These are phyloP conservation scores for Tortrix viridana DNA, from an alignment of 2,888 invertebrate species.

Conservation along the genomic window DNA sequence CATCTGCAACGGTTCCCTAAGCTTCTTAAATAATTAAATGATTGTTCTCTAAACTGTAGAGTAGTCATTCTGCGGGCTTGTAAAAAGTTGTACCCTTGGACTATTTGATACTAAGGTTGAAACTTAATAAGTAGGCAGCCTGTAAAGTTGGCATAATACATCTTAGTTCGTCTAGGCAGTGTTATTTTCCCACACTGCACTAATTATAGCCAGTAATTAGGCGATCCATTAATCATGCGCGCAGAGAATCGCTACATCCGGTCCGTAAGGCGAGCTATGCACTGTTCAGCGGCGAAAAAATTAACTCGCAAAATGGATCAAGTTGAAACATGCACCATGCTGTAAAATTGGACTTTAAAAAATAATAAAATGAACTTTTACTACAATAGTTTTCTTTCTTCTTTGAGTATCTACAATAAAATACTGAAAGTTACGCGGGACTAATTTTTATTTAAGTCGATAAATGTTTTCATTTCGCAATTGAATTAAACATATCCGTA, in stretches of 20 bases:
- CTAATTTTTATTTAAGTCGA: too few relatives aligned
- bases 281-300: conserved; percentile 7
- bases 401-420: too few relatives aligned
- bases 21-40: too few relatives aligned
- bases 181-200: conserved; percentile 44
- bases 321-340: not conserved
- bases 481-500: too few relatives aligned
- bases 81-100: not conserved
- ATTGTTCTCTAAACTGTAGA: too few relatives aligned
- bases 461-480: too few relatives aligned
- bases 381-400: too few relatives aligned
- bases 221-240: conserved; percentile 46
- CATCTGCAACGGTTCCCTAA: too few relatives aligned
- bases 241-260: conserved; percentile 46
- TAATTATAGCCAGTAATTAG: conserved; percentile 45
- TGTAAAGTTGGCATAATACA: not conserved
- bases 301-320: not conserved
- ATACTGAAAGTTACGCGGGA: too few relatives aligned
- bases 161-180: conserved; percentile 21
- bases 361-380: too few relatives aligned
- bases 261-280: conserved; percentile 23
- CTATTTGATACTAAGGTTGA: not conserved
- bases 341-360: not conserved
- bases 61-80: too few relatives aligned
- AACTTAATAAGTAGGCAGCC: not conserved